Conservation (phyloP, 2,888 invertebrate species). For the Rhagonycha lutea region DNA sequence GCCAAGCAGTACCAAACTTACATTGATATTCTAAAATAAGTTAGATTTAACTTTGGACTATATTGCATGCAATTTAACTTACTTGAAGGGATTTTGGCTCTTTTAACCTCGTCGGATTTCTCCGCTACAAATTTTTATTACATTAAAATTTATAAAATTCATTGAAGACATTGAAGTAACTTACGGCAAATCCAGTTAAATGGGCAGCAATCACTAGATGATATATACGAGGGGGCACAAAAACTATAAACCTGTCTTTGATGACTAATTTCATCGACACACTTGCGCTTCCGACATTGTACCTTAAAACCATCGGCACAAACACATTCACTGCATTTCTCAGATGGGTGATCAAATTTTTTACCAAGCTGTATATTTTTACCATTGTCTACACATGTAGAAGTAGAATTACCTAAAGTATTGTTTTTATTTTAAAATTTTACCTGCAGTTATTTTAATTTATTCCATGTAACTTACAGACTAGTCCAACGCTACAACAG, state of each 20-base stretch:
- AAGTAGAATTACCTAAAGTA: constrained; percentile 18
- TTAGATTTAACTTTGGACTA: not conserved
- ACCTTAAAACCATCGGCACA: constrained; percentile 33
- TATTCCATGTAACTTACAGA: not conserved
- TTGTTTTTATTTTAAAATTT: no score
- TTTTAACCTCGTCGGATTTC: not conserved
- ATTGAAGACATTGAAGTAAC: not conserved
- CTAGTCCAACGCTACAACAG: not conserved
- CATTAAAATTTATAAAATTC: not conserved
- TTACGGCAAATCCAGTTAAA: constrained; percentile 25
- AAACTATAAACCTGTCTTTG: constrained; percentile 9
- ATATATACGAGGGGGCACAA: constrained; percentile 24
- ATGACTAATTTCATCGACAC: constrained; percentile 18
- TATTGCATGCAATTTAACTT: not conserved
- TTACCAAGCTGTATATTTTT: constrained; percentile 24
- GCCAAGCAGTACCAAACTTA: constrained; percentile 4
- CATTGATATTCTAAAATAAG: constrained; percentile 5
- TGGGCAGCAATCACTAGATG: constrained; percentile 20
- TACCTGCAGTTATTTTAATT: no score
- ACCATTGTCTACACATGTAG: constrained; percentile 26
- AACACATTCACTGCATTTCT: constrained; percentile 30
- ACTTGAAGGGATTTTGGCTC: not conserved
- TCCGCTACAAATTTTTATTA: not conserved
- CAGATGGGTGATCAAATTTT: constrained; percentile 16
- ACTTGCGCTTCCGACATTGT: constrained; percentile 18